phyloP scores from a whole-genome alignment of 2,888 invertebrate species.

The Xanthia icteritia region DNA sequence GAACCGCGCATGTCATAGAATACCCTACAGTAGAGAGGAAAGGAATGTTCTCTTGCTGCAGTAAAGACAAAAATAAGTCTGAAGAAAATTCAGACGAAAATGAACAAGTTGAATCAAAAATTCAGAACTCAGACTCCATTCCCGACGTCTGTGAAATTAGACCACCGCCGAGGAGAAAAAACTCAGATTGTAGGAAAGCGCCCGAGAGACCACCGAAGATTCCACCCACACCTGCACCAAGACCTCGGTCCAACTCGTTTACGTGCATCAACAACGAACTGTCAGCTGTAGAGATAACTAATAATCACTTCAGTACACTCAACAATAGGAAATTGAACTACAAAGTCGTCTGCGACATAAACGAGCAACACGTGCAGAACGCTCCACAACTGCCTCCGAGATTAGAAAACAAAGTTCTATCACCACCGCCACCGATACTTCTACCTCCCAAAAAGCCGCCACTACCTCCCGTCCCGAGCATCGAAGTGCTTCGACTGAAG shows the following conservation, averaged over 20 bases:
- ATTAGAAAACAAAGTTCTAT: conserved; percentile 80
- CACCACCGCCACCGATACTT: conserved; percentile 89
- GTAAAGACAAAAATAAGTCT: conserved; percentile 90
- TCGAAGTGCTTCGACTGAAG: conserved; percentile 91
- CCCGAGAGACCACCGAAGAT: conserved; percentile 93
- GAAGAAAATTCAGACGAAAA: conserved; percentile 88
- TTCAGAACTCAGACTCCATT: conserved; percentile 85
- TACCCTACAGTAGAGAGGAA: conserved; percentile 94
- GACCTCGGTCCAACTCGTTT: conserved; percentile 91
- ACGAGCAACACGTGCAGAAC: conserved; percentile 79
- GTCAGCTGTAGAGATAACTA: conserved; percentile 84
- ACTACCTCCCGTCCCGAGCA: conserved; percentile 92
- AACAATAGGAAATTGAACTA: conserved; percentile 87
- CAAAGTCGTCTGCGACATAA: conserved; percentile 86
- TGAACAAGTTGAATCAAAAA: conserved; percentile 79
- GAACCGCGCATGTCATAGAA: conserved; percentile 91
- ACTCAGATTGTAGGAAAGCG: conserved; percentile 89
- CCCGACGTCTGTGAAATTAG: conserved; percentile 89
- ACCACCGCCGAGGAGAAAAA: conserved; percentile 91
- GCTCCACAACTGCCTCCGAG: conserved; percentile 90
- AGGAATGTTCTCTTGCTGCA: conserved; percentile 93
- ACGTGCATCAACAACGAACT: conserved; percentile 86
- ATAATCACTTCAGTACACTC: conserved; percentile 86
- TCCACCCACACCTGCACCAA: conserved; percentile 86
- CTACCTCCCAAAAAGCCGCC: conserved; percentile 93